Base-by-base conservation (phyloP, 2,797 vertebrate species). In the Falco novaeseelandiae region DNA sequence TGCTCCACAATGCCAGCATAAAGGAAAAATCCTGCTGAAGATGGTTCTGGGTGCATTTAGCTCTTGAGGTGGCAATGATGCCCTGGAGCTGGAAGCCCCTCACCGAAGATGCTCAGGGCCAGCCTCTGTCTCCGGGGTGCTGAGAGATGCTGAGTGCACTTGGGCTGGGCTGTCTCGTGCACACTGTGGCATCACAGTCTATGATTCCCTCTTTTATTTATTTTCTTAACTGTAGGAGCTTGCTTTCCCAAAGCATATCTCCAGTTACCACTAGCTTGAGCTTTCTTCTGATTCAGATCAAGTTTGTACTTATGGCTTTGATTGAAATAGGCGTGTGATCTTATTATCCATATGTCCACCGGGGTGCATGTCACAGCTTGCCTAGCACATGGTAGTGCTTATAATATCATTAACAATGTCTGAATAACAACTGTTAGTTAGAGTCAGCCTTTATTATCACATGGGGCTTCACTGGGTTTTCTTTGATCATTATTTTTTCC, bases 331-430 rank as follows among this genome's bases (percentile, higher is more conserved):
- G 76, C 97, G 30, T 96, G 93, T 84, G 95, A 97, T 97, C 96
- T 96, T 93, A 96, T 97, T 97, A 97, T 96, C 97, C 96, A 95
- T 95, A 97, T 97, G 97, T 97, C 96, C 95, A 83, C 94, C 7
- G 14, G 82, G 89, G 94, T 63, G 94, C 79, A 1, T 96, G 97
- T 97, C 97, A 97, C 97, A 97, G 97, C 97, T 97, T 97, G 96
- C 95, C 94, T 97, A 94, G 95, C 96, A 97, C 96, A 96, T 96
- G 97, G 93, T 94, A 88, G 93, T 94, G 92, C 93, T 97, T 97
- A 97, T 96, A 96, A 96, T 97, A 93, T 95, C 95, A 96, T 97
- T 97, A 96, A 96, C 93, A 91, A 90, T 86, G 92, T 96, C 95
- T 91, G 95, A 97, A 91, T 83, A 96, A 81, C 94, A 97, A 97